A percentile compares a stretch with the other conserved stretches of the same genome.
phyloP scores from a whole-genome alignment of 1,140 invertebrate species.

The Magallana angulata region DNA sequence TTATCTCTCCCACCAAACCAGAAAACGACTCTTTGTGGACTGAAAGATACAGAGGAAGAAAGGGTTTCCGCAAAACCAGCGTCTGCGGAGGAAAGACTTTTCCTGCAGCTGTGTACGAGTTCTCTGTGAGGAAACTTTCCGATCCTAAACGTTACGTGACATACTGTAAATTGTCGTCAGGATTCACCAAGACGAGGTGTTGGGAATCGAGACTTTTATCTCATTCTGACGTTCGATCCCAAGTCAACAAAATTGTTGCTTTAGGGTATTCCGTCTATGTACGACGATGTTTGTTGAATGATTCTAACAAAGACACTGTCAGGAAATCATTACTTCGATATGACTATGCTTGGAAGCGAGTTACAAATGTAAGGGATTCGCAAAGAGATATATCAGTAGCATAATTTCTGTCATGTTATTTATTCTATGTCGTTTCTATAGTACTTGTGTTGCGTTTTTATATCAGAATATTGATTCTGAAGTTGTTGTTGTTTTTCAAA shows the following conservation, averaged over 20 bases:
- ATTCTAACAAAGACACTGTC: not conserved
- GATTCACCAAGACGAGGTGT: slow-evolving; percentile 1
- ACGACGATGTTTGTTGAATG: slow-evolving; percentile 23
- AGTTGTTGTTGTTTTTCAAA: no score
- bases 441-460: no score
- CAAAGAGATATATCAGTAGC: no score
- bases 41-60: slow-evolving; percentile 38
- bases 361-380: no score
- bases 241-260: slow-evolving; percentile 46
- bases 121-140: slow-evolving; percentile 50
- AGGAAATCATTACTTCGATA: slow-evolving; percentile 41
- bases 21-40: not conserved
- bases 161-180: slow-evolving; percentile 48
- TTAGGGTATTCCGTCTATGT: slow-evolving; percentile 41
- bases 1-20: slow-evolving; percentile 16
- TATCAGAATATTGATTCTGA: no score
- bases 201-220: slow-evolving; percentile 50
- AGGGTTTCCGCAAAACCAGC: slow-evolving; percentile 38
- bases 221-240: slow-evolving; percentile 16
- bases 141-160: slow-evolving; percentile 52
- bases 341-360: slow-evolving; percentile 49
- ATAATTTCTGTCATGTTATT: no score
- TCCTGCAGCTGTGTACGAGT: slow-evolving; percentile 55
- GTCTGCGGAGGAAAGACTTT: slow-evolving; percentile 42
- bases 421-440: no score